These are phyloP conservation scores for Drosophila niveifrons DNA, from an alignment of 2,888 invertebrate genomes.

Conservation along the genomic window DNA sequence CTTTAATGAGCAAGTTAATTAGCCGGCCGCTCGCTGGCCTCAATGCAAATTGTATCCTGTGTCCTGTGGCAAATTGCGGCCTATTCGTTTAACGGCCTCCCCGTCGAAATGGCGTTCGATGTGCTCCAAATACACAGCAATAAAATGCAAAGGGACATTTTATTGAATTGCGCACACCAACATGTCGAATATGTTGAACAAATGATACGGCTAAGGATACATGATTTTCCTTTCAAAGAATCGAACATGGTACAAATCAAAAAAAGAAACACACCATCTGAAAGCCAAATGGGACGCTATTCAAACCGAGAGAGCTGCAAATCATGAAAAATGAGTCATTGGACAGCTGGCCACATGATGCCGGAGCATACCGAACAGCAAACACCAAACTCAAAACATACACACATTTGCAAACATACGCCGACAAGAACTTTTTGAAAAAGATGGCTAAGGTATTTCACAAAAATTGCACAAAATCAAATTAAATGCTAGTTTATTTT, in stretches of 20 bases:
- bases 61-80: conserved; percentile 42
- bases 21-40: conserved; percentile 31
- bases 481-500: conserved; percentile 21
- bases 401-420: background rate
- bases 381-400: conserved; percentile 11
- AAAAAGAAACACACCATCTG: conserved; percentile 4
- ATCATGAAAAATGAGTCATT: conserved; percentile 69
- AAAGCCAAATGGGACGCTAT: conserved; percentile 46
- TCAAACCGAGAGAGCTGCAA: conserved; percentile 53
- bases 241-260: conserved; percentile 27
- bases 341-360: conserved; percentile 53
- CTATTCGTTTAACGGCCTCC: conserved; percentile 45
- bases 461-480: conserved; percentile 26
- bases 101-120: conserved; percentile 20
- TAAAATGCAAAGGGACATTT: conserved; percentile 52
- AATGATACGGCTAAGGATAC: conserved; percentile 49
- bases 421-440: conserved; percentile 9
- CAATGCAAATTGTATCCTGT: conserved; percentile 44
- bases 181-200: conserved; percentile 43
- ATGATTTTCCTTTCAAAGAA: conserved; percentile 51
- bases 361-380: conserved; percentile 13
- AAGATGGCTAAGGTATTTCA: conserved; percentile 14
- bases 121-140: conserved; percentile 37
- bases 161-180: conserved; percentile 49
- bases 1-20: conserved; percentile 72